phyloP scores from a whole-genome alignment of 1,140 invertebrate genomes.

The Calycopis cecrops region DNA sequence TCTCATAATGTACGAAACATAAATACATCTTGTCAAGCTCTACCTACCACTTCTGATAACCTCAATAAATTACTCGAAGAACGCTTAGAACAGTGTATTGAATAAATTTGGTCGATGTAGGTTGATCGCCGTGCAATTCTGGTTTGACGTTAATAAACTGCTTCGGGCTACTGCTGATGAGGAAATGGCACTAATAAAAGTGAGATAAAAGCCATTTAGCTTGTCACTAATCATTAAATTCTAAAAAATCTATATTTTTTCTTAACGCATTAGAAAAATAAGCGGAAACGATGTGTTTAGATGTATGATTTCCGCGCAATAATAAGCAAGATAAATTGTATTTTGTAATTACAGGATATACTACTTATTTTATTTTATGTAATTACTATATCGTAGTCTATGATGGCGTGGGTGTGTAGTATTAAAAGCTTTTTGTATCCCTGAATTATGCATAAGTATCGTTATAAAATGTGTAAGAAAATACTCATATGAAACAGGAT shows the following conservation, averaged over 20 bases:
- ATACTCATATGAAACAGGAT: constrained; percentile 49
- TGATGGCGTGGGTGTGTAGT: not conserved
- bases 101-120: too few relatives aligned
- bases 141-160: too few relatives aligned
- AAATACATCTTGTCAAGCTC: too few relatives aligned
- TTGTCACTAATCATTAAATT: too few relatives aligned
- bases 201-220: not conserved
- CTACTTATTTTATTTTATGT: not conserved
- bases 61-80: too few relatives aligned
- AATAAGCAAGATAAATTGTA: not conserved
- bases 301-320: constrained; percentile 5
- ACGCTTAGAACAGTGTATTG: too few relatives aligned
- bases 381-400: not conserved
- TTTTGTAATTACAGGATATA: not conserved
- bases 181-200: not conserved
- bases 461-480: constrained; percentile 41
- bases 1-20: too few relatives aligned
- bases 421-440: constrained; percentile 14
- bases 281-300: not conserved
- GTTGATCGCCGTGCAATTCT: too few relatives aligned
- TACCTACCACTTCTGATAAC: too few relatives aligned
- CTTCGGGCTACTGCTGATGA: too few relatives aligned
- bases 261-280: not conserved
- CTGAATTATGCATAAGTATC: constrained; percentile 50
- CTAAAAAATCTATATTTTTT: too few relatives aligned